Evolutionary conservation across 2,888 invertebrate species (phyloP).

Genomic region (Diogma glabrata): DNA sequence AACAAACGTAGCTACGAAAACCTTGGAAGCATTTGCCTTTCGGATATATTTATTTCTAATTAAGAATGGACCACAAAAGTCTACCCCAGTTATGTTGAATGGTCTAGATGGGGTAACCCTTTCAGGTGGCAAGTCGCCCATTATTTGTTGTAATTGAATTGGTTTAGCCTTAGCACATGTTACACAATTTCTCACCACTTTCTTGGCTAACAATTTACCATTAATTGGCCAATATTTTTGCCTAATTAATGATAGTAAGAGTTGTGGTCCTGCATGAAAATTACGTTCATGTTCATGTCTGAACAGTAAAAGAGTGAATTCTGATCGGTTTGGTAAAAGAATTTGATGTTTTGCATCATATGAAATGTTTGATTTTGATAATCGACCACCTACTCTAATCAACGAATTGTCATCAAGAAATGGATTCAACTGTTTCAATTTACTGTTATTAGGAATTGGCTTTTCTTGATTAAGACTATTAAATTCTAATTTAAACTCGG

Average conservation of each 20-base stretch:
- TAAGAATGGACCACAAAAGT: background rate
- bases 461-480: background rate
- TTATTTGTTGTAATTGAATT: background rate
- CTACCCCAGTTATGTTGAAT: background rate
- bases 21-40: background rate
- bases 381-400: background rate
- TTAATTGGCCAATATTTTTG: background rate
- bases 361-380: background rate
- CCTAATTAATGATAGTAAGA: background rate
- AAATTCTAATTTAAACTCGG: background rate
- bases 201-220: background rate
- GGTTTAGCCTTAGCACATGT: background rate
- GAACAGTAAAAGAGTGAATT: background rate
- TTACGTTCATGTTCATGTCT: constrained; percentile 1
- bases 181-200: background rate
- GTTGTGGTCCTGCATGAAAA: background rate
- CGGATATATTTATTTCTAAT: background rate
- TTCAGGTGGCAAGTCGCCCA: background rate
- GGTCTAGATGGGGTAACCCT: background rate
- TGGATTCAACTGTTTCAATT: background rate
- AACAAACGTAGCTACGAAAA: background rate
- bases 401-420: background rate
- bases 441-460: background rate
- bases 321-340: background rate
- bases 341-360: background rate